Conservation (phyloP, 2,113 vertebrate species). For the Choloepus hoffmanni region DNA sequence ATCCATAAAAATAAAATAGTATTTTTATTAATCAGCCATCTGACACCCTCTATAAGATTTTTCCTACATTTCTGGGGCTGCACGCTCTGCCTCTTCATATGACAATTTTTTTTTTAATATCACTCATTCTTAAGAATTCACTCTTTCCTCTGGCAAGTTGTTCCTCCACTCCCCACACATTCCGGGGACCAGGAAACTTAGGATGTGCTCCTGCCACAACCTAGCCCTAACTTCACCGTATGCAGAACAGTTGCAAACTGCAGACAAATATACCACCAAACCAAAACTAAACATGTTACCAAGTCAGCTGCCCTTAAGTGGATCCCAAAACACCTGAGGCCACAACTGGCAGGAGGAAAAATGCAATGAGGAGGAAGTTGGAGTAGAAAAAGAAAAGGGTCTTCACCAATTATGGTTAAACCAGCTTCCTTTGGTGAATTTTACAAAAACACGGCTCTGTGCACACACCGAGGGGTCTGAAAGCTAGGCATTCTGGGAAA, state of each 20-base stretch:
- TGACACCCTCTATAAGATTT: background rate
- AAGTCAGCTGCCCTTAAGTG: background rate
- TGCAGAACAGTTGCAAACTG: slow-evolving; percentile 26
- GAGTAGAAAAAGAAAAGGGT: background rate
- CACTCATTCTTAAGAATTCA: background rate
- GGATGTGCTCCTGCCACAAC: background rate
- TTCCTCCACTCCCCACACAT: background rate
- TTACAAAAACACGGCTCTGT: background rate
- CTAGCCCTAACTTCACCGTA: background rate
- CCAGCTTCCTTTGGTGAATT: background rate
- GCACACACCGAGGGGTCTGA: background rate
- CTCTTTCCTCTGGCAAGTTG: background rate
- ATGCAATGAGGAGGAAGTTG: background rate
- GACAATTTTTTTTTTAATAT: background rate
- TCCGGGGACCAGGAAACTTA: too few species aligned
- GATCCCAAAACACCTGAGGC: background rate
- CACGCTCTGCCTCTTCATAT: background rate
- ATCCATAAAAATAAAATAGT: background rate
- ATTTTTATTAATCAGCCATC: background rate
- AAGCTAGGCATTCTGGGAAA: background rate
- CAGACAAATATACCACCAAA: slow-evolving; percentile 50
- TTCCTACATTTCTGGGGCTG: background rate
- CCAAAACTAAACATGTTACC: slow-evolving; percentile 44
- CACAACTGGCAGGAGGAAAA: background rate
- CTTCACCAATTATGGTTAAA: background rate